These are phyloP conservation scores for Trichopoda pennipes DNA, from an alignment of 2,888 invertebrate species.

Conservation along the genomic window DNA sequence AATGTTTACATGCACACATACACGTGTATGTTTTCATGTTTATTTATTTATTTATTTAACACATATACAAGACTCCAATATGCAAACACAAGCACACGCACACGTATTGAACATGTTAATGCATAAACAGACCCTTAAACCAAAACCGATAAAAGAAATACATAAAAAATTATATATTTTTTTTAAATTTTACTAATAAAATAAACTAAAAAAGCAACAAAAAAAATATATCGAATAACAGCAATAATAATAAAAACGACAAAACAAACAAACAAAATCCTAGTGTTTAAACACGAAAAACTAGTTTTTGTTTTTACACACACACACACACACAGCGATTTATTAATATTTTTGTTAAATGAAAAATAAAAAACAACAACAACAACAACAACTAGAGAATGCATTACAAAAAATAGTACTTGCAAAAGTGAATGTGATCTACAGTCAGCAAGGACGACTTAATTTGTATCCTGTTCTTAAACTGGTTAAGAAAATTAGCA, in stretches of 20 bases:
- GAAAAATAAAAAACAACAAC: no score
- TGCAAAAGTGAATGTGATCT: not conserved
- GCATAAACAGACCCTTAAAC: conserved; percentile 57
- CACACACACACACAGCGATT: conserved; percentile 2
- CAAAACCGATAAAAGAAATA: not conserved
- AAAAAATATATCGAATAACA: conserved; percentile 24
- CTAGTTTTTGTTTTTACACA: conserved; percentile 32
- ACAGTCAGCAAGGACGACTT: conserved; percentile 33
- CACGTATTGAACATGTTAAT: conserved; percentile 42
- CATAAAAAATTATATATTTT: not conserved
- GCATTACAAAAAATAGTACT: not conserved
- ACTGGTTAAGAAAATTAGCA: no score
- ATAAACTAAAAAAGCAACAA: not conserved
- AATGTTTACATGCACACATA: not conserved
- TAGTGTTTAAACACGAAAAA: conserved; percentile 13
- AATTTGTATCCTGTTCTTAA: conserved; percentile 16
- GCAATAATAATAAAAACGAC: conserved; percentile 38
- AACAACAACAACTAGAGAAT: conserved; percentile 18
- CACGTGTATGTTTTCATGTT: not conserved
- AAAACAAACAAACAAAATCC: conserved; percentile 33
- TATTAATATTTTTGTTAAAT: conserved; percentile 34
- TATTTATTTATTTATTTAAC: conserved; percentile 21
- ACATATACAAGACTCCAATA: not conserved
- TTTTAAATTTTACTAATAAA: conserved; percentile 14
- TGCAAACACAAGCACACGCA: not conserved